Evolutionary conservation across 2,888 invertebrate species (phyloP).

Genomic region (Orchestes rusci): DNA sequence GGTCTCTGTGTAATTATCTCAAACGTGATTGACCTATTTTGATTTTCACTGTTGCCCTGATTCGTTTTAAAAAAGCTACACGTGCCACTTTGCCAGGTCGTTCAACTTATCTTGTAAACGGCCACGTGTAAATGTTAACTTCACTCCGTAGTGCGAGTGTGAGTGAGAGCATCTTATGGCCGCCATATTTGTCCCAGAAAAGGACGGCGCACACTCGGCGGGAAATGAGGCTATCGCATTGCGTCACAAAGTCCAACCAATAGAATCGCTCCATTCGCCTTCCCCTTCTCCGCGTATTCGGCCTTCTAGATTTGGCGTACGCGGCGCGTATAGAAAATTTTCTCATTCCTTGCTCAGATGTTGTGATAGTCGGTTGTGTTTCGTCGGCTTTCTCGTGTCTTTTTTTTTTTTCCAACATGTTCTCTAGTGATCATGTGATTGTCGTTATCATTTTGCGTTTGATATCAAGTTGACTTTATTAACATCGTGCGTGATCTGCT

Average conservation of each 20-base stretch:
- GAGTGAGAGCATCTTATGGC: constrained; percentile 29
- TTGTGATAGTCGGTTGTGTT: constrained; percentile 37
- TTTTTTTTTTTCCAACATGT: no score
- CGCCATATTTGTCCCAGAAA: constrained; percentile 24
- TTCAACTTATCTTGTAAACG: constrained; percentile 28
- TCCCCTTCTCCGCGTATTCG: constrained; percentile 25
- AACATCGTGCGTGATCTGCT: no score
- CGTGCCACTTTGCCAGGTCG: constrained; percentile 36
- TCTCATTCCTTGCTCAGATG: constrained; percentile 40
- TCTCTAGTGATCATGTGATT: no score
- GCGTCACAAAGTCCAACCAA: constrained; percentile 37
- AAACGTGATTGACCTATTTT: no score
- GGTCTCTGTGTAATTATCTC: no score
- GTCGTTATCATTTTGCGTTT: no score
- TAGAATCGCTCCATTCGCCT: constrained; percentile 24
- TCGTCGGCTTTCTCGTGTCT: not conserved
- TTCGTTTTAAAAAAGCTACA: constrained; percentile 11
- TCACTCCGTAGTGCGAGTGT: constrained; percentile 24
- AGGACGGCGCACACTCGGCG: constrained; percentile 25
- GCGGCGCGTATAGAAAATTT: constrained; percentile 31
- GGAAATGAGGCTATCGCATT: constrained; percentile 34
- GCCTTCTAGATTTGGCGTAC: constrained; percentile 30
- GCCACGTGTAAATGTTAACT: constrained; percentile 33
- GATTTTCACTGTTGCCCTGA: no score
- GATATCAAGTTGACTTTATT: no score